phyloP scores from a whole-genome alignment of 2,888 invertebrate species.

The Hydroisotoma schaefferi region DNA sequence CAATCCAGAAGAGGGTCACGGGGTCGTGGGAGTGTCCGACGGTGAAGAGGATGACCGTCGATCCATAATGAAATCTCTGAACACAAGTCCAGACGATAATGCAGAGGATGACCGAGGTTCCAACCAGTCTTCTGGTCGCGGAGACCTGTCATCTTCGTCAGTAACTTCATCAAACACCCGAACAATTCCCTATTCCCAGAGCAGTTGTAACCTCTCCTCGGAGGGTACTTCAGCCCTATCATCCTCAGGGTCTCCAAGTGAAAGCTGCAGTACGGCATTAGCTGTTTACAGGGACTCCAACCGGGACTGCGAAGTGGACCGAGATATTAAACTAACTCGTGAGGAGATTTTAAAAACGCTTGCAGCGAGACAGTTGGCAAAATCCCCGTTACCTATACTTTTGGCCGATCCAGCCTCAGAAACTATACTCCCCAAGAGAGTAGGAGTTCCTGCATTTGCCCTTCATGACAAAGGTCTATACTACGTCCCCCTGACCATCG shows the following conservation, averaged over 20 bases:
- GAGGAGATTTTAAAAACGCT: slow-evolving; percentile 14
- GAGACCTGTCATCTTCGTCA: not conserved
- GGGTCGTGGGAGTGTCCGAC: too few species aligned
- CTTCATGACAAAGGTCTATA: slow-evolving; percentile 82
- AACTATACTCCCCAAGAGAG: slow-evolving; percentile 10
- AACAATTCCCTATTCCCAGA: not conserved
- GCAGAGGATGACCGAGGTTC: slow-evolving; percentile 18
- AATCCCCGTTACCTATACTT: slow-evolving; percentile 2
- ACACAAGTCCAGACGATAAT: slow-evolving; percentile 17
- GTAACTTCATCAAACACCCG: not conserved
- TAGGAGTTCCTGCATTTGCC: slow-evolving; percentile 76
- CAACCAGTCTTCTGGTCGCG: not conserved
- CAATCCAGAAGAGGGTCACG: slow-evolving; percentile 2
- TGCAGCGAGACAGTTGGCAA: not conserved
- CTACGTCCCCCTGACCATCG: slow-evolving; percentile 81
- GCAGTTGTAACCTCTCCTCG: too few species aligned
- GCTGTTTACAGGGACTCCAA: too few species aligned
- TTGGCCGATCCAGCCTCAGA: not conserved
- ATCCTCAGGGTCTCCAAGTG: too few species aligned
- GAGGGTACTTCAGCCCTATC: too few species aligned
- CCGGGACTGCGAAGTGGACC: too few species aligned
- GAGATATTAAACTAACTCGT: slow-evolving; percentile 24
- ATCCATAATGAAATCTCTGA: too few species aligned
- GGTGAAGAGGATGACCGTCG: too few species aligned
- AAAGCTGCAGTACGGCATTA: too few species aligned